A percentile compares a stretch with the other conserved stretches of the same genome.
phyloP scores from a whole-genome alignment of 1,140 invertebrate species.

The Ctenoplectra terminalis region DNA sequence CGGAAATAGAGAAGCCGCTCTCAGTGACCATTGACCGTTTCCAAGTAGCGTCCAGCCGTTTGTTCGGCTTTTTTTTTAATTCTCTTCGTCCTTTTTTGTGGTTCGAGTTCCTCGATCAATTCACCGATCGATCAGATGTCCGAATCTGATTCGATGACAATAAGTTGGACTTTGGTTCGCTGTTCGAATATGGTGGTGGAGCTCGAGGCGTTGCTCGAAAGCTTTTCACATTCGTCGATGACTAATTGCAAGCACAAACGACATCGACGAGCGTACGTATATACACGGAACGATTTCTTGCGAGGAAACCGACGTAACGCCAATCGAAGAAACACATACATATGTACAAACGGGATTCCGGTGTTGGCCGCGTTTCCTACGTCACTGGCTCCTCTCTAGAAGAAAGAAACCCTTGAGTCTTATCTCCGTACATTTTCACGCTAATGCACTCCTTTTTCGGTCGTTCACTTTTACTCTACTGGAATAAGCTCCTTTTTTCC shows the following conservation, averaged over 20 bases:
- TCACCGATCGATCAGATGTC: not conserved
- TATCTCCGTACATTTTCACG: not conserved
- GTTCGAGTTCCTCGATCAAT: not conserved
- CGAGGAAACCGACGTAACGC: slow-evolving; percentile 24
- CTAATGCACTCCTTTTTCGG: not conserved
- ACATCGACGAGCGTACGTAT: not conserved
- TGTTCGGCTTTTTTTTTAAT: slow-evolving; percentile 43
- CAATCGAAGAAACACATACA: not conserved
- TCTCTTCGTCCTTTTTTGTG: slow-evolving; percentile 1
- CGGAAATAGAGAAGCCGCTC: not conserved
- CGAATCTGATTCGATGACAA: not conserved
- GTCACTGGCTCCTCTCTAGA: slow-evolving; percentile 3
- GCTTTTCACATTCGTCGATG: slow-evolving; percentile 42
- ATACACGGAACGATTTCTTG: slow-evolving; percentile 1
- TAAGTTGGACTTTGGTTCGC: slow-evolving; percentile 10
- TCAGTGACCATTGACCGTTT: slow-evolving; percentile 4
- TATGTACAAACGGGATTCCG: not conserved
- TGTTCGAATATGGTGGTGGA: slow-evolving; percentile 14
- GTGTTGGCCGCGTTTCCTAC: slow-evolving; percentile 11
- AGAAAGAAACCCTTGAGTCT: slow-evolving; percentile 26
- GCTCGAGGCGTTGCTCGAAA: not conserved
- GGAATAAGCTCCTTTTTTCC: slow-evolving; percentile 14
- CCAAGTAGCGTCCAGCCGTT: slow-evolving; percentile 10
- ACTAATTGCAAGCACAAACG: slow-evolving; percentile 25
- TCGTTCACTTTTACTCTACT: not conserved